phyloP scores from a whole-genome alignment of 2,797 vertebrate genomes.

The Cossypha caffra region DNA sequence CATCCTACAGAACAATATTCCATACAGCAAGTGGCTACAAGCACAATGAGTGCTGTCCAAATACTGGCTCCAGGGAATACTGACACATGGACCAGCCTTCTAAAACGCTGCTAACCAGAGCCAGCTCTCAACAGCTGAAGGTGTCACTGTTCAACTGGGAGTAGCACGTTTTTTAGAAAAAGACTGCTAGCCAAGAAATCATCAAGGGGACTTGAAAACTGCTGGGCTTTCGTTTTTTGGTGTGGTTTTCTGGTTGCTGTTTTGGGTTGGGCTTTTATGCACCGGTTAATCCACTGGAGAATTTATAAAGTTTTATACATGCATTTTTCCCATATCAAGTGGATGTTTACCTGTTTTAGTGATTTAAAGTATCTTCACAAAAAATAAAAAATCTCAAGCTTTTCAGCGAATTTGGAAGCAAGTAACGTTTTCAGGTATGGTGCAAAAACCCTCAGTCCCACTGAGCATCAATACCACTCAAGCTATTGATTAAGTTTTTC shows the following conservation, averaged over 20 bases:
- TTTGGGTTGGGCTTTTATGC: neutral
- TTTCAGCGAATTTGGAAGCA: neutral
- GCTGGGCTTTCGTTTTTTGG: neutral
- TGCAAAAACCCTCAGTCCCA: neutral
- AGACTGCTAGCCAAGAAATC: neutral
- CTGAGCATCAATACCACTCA: neutral
- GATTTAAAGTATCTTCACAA: neutral
- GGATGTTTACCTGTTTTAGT: neutral
- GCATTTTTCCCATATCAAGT: neutral
- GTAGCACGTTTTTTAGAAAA: neutral
- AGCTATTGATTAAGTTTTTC: neutral
- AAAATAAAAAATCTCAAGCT: neutral
- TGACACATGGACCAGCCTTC: neutral
- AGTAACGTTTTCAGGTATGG: neutral
- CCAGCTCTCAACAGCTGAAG: neutral
- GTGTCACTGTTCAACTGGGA: neutral
- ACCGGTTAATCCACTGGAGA: neutral
- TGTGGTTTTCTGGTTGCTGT: neutral
- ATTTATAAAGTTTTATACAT: neutral
- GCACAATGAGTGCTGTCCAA: neutral
- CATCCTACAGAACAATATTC: conserved; percentile 73
- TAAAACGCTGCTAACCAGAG: neutral
- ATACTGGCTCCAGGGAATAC: neutral
- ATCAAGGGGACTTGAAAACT: neutral
- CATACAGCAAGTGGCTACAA: conserved; percentile 71